These are phyloP conservation scores for Carabus problematicus DNA, from an alignment of 2,888 invertebrate species.

Conservation along the genomic window DNA sequence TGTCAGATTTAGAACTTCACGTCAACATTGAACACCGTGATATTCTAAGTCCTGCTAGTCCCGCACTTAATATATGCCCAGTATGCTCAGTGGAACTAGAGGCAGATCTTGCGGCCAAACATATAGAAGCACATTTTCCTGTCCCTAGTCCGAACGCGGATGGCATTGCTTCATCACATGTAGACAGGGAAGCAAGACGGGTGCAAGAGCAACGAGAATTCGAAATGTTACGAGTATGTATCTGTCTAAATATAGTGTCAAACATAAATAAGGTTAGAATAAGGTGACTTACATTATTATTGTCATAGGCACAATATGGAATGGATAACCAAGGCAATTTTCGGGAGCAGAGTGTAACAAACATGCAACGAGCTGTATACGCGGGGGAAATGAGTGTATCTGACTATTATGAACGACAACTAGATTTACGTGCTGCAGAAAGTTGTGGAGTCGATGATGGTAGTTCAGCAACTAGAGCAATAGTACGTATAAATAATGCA, in stretches of 20 bases:
- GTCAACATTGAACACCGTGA: constrained; percentile 86
- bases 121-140: constrained; percentile 84
- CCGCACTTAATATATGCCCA: constrained; percentile 57
- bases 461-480: constrained; percentile 80
- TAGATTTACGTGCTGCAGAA: constrained; percentile 77
- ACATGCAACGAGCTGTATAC: constrained; percentile 83
- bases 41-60: constrained; percentile 71
- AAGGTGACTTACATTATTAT: neutral
- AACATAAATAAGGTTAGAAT: no score
- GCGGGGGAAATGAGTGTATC: constrained; percentile 85
- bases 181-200: constrained; percentile 71
- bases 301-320: constrained; percentile 77
- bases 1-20: constrained; percentile 82
- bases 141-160: constrained; percentile 60
- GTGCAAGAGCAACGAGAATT: constrained; percentile 82
- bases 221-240: constrained; percentile 69
- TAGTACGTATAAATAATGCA: constrained; percentile 50
- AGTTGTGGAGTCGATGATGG: constrained; percentile 83
- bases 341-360: constrained; percentile 77
- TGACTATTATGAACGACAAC: constrained; percentile 83
- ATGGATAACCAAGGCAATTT: constrained; percentile 89
- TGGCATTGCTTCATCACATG: constrained; percentile 55
- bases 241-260: constrained; percentile 20
- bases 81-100: constrained; percentile 60
- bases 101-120: constrained; percentile 75